Evolutionary conservation across 2,113 vertebrate species (phyloP).

Genomic region (Perognathus longimembris): DNA sequence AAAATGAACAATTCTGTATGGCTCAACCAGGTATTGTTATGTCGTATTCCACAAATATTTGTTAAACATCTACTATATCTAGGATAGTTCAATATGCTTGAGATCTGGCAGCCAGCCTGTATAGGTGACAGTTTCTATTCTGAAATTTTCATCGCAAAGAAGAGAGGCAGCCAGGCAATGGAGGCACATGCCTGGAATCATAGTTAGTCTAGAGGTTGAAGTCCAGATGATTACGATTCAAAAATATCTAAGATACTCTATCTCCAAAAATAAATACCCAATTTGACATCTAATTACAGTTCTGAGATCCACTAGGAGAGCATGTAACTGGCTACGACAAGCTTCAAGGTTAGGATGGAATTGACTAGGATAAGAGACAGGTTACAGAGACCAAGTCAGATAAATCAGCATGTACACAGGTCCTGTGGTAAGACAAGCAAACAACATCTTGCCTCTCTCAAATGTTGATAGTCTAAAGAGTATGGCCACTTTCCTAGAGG

Average conservation of each 20-base stretch:
- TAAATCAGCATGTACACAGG: neutral
- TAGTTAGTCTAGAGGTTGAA: no score
- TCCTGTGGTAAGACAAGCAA: neutral
- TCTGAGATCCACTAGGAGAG: neutral
- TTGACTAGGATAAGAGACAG: neutral
- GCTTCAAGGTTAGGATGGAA: neutral
- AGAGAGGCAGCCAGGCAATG: neutral
- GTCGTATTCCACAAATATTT: slow-evolving; percentile 36
- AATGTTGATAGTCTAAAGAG: neutral
- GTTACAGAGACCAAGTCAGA: neutral
- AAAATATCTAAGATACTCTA: no score
- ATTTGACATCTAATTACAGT: neutral
- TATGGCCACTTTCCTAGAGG: neutral
- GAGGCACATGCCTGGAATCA: no score
- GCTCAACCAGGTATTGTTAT: neutral
- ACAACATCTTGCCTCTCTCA: neutral
- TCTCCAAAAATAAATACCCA: neutral
- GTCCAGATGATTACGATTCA: no score
- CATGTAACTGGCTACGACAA: neutral
- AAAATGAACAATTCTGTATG: neutral
- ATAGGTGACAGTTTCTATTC: neutral
- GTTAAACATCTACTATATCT: neutral
- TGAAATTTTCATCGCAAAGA: slow-evolving; percentile 18
- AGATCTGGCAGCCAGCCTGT: neutral
- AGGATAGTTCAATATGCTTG: neutral